phyloP scores from a whole-genome alignment of 1,140 invertebrate genomes.

The Caenorhabditis tropicalis region DNA sequence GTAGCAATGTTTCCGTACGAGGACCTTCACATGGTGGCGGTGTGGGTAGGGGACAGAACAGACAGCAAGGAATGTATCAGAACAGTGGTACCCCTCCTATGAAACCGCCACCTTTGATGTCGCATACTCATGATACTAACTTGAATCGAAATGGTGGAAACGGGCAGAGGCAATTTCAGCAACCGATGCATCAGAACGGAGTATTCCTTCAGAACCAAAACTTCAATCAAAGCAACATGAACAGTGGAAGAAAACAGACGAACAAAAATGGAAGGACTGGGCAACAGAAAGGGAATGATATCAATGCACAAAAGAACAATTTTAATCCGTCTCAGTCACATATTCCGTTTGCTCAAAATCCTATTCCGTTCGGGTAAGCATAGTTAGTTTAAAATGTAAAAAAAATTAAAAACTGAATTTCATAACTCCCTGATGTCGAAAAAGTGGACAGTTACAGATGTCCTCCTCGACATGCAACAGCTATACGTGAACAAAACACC shows the following conservation, averaged over 20 bases:
- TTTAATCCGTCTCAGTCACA: not conserved
- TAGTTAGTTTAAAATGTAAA: not conserved
- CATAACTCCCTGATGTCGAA: too few species aligned
- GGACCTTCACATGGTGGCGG: not conserved
- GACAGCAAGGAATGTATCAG: not conserved
- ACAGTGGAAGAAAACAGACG: constrained; percentile 1
- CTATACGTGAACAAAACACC: constrained; percentile 19
- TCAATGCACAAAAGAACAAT: not conserved
- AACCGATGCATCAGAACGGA: not conserved
- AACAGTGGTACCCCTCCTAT: not conserved
- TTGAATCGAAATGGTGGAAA: not conserved
- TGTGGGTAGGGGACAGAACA: not conserved
- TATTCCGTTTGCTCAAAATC: not conserved
- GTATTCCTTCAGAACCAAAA: not conserved
- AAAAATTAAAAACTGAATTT: too few species aligned
- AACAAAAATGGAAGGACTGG: not conserved
- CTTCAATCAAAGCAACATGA: not conserved
- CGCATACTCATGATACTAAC: not conserved
- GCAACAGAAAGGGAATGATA: not conserved
- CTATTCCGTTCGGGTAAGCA: constrained; percentile 10
- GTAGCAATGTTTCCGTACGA: not conserved
- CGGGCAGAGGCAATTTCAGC: not conserved
- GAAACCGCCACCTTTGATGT: not conserved
- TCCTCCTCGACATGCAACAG: not conserved
- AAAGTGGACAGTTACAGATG: not conserved